Evolutionary conservation across 1,140 invertebrate species (phyloP), one percentile per base, ranked within the genome.

Genomic region (Scylla paramamosain): DNA sequence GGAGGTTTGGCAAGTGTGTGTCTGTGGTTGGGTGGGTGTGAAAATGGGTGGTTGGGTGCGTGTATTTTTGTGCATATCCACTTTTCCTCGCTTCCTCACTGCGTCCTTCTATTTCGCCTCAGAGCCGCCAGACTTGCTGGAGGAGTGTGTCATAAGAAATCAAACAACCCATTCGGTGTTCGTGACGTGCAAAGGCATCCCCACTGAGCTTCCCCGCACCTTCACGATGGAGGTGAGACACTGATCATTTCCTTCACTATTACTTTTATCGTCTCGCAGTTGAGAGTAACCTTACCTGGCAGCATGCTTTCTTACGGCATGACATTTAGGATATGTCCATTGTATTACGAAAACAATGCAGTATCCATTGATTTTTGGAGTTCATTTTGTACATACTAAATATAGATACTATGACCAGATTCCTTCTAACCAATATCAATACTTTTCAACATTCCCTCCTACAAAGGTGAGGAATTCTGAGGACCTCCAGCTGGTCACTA

Each of bases 401-500:
- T n/a, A n/a, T n/a, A n/a, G n/a, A 77, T n/a, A 20, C 20, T 20
- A 77, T n/a, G 67, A 77, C 25, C n/a, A 16, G 12, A 2, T n/a
- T 77, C 12, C 2, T 77, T 7, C 67, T n/a, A 25, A 77, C 1
- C 67, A n/a, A n/a, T n/a, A 77, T n/a, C 20, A 59, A 59, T 59
- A 20, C 20, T 20, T 59, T 16, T 59, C 67, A 77, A 77, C 16
- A 77, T 59, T 59, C 16, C 10, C 28, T 46, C 3, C 77, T 52
- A n/a, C 95, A 1, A 39, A 96, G 96, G 96, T 96, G n/a, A 45
- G 94, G 32, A 95, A 93, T 48, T 96, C 95, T 46, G 96, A 96
- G 32, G 96, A 96, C 39, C 88, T 95, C 16, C 90, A 92, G 67
- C 67, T 96, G n/a, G 95, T 96, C 20, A 96, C 95, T 45, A 95